phyloP scores from a whole-genome alignment of 2,797 vertebrate species.

The Cyprinodon diabolis region DNA sequence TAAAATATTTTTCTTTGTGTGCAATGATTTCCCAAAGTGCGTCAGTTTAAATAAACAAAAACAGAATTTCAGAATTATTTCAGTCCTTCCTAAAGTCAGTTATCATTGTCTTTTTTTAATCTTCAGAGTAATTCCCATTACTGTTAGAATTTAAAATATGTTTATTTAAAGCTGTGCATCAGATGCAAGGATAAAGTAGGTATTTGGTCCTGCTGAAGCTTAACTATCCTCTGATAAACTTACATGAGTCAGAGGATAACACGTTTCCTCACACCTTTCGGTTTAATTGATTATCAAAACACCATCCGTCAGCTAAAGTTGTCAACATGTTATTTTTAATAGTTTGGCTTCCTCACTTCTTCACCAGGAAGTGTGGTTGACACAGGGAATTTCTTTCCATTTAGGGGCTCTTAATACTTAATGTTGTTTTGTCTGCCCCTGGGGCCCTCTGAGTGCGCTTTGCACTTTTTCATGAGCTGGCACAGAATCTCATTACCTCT shows the following conservation, averaged over 20 bases:
- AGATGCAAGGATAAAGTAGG: background rate
- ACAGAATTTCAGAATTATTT: background rate
- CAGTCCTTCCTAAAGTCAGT: background rate
- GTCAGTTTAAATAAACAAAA: background rate
- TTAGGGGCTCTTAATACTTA: conserved; percentile 74
- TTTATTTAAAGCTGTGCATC: background rate
- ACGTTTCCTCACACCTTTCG: conserved; percentile 13
- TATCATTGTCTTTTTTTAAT: background rate
- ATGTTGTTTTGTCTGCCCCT: conserved; percentile 70
- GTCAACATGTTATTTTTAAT: conserved; percentile 56
- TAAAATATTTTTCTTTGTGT: background rate
- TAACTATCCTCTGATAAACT: conserved; percentile 34
- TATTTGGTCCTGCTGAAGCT: conserved; percentile 8
- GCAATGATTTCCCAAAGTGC: background rate
- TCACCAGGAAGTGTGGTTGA: conserved; percentile 66
- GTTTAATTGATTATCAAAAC: conserved; percentile 18
- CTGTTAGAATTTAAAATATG: background rate
- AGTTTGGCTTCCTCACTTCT: conserved; percentile 45
- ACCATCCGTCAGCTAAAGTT: conserved; percentile 15
- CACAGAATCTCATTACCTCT: conserved; percentile 66
- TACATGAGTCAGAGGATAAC: conserved; percentile 26
- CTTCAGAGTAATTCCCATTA: background rate
- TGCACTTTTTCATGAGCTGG: conserved; percentile 52
- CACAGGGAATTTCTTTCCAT: conserved; percentile 63
- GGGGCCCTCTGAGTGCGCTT: conserved; percentile 52